Evolutionary conservation across 1,140 invertebrate species (phyloP), one percentile per base, ranked within the genome.

Genomic region (Drosophila truncata): DNA sequence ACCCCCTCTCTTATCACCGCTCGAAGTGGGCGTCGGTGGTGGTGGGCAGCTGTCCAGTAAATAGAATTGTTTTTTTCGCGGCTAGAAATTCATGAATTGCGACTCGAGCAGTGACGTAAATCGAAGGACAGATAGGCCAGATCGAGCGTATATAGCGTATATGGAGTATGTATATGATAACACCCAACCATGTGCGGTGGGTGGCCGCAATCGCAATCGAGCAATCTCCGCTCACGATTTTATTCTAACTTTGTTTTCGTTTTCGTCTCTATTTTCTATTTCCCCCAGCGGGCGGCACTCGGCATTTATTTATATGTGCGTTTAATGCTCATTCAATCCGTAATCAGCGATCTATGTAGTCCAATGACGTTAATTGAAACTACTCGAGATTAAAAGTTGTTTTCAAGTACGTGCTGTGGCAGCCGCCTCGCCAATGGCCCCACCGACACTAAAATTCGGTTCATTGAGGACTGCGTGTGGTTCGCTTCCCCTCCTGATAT

Each of bases 301-400:
- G 5, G 20, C 50, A 54, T 37, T 23, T 52, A 65, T 41, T 65
- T 78, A 49, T 55, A 42, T 60, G 59, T 69, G 46, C 54, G 52
- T 78, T 74, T 79, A 88, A 88, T 87, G 80, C 65, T 80, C 64
- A 80, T 88, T 77, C 64, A 72, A 65, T 69, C 67, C 82, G 73
- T 78, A 81, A 84, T 90, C 85, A 76, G 64, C 81, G 83, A 90
- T 88, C 86, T 88, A 88, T 90, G 86, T 90, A 90, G 85, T 86
- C 85, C 86, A 90, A 90, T 90, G 85, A 88, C 85, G 85, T 90
- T 90, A 90, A 88, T 90, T 91, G 85, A 90, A 90, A 90, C 86
- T 91, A 90, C 86, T 88, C 75, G 61, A 90, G 86, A 90, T 90
- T 90, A 80, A 82, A 82, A 78, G 75, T 80, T 80, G 78, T 86